phyloP scores from a whole-genome alignment of 1,140 invertebrate genomes.

The honey bee (Apis mellifera) region Amel_HAv3.1 CM009935.2:8098001-8098500 shows the following conservation, averaged over 20 bases:
- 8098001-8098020: neutral
- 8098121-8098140: no score
- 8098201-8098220: neutral
- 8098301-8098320: slow-evolving; percentile 83
- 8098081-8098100: neutral
- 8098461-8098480: slow-evolving; percentile 33
- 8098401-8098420: slow-evolving; percentile 70
- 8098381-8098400: slow-evolving; percentile 80
- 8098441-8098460: slow-evolving; percentile 6
- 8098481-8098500: slow-evolving; percentile 9
- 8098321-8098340: slow-evolving; percentile 82
- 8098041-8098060: slow-evolving; percentile 52
- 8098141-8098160: neutral
- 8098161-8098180: neutral
- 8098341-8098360: slow-evolving; percentile 82
- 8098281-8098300: slow-evolving; percentile 83
- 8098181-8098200: neutral
- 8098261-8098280: slow-evolving; percentile 79
- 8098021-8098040: neutral
- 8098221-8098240: slow-evolving; percentile 26
- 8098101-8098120: neutral
- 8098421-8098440: slow-evolving; percentile 36
- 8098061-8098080: slow-evolving; percentile 33
- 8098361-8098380: slow-evolving; percentile 73
- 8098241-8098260: slow-evolving; percentile 74